Evolutionary conservation across 23 tunicate genomes (phyloP).

Genomic region (Ascidia mentula): DNA sequence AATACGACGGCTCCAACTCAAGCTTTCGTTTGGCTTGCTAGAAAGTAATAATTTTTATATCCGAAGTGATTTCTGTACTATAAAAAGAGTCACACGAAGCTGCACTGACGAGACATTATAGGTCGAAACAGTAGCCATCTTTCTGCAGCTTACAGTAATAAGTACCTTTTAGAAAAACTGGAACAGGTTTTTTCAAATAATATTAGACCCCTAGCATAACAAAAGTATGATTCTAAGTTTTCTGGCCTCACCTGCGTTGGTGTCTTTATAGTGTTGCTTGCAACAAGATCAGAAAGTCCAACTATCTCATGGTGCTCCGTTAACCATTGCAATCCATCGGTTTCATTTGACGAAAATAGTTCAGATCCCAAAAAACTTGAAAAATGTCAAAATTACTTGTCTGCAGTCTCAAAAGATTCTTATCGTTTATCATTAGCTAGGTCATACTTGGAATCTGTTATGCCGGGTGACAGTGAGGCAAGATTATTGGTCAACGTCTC

Average conservation of each 20-base stretch:
- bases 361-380: not conserved
- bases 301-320: constrained; percentile 11
- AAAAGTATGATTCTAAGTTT: no score
- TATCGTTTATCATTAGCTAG: no score
- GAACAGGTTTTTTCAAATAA: no score
- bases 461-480: constrained; percentile 59
- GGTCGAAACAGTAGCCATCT: no score
- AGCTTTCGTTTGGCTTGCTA: not conserved
- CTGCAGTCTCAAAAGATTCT: no score
- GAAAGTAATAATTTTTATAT: not conserved
- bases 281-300: constrained; percentile 3
- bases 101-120: no score
- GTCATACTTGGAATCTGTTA: not conserved
- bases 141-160: no score
- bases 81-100: no score
- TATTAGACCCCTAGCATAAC: no score
- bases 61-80: no score
- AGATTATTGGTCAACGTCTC: constrained; percentile 66
- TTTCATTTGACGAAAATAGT: not conserved
- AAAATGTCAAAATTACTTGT: not conserved
- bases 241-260: not conserved
- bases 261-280: not conserved
- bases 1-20: not conserved
- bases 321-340: constrained; percentile 9
- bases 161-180: no score